Percentiles rank a stretch among this genome's conserved stretches.
These are phyloP conservation scores for Ianthella basta DNA, from an alignment of 37 sponge, comb jelly and placozoan genomes.

Conservation along the genomic window DNA sequence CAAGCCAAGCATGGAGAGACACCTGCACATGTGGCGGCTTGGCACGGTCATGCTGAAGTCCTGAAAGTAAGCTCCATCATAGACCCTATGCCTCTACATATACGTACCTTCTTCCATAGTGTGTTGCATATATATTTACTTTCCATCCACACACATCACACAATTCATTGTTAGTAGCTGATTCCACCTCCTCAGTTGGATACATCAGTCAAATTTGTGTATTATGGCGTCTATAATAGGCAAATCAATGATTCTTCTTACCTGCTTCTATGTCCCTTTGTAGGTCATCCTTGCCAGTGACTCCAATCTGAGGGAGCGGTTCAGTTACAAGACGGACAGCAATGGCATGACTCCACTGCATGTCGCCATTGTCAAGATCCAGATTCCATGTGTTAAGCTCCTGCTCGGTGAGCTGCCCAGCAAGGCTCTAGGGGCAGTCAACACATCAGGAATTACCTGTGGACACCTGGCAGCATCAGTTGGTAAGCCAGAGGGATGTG, in stretches of 20 bases:
- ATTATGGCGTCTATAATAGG: no score
- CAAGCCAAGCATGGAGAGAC: constrained; percentile 77
- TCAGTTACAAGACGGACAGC: not conserved
- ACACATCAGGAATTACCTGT: constrained; percentile 70
- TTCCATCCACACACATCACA: no score
- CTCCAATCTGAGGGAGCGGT: no score
- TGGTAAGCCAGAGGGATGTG: constrained; percentile 33
- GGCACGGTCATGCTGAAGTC: constrained; percentile 55
- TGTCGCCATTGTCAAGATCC: constrained; percentile 64
- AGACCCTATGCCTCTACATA: no score
- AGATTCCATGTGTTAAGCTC: constrained; percentile 53
- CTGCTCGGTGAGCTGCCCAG: constrained; percentile 64
- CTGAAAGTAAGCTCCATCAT: constrained; percentile 4
- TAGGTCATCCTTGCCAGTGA: no score
- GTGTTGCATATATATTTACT: no score
- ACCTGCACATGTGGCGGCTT: constrained; percentile 77
- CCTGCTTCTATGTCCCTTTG: no score
- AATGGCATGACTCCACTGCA: constrained; percentile 70
- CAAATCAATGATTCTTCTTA: no score
- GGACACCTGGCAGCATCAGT: constrained; percentile 76
- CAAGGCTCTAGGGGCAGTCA: constrained; percentile 54
- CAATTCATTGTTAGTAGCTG: no score
- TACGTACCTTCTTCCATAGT: no score
- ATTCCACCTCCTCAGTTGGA: no score
- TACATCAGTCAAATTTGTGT: no score